A percentile compares a stretch with the other conserved stretches of the same genome.
These are phyloP conservation scores for Drosophila affinis DNA, from an alignment of 2,888 invertebrate species.

Conservation along the genomic window DNA sequence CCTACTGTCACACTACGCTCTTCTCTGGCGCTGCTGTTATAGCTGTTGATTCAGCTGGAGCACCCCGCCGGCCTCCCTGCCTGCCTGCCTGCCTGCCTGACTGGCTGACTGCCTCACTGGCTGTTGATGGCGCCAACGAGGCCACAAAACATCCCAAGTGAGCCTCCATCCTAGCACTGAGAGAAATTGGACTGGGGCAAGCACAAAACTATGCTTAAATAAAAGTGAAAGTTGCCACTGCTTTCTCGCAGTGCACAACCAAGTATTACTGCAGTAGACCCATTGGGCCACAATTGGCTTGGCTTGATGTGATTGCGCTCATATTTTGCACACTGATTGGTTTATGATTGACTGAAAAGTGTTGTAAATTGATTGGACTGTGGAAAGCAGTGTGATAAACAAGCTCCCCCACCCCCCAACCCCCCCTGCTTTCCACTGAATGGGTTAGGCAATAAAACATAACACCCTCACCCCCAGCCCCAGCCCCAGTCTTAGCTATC, in stretches of 20 bases:
- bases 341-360: slow-evolving; percentile 68
- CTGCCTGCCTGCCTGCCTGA: slow-evolving; percentile 36
- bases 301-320: slow-evolving; percentile 67
- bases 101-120: slow-evolving; percentile 33
- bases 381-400: slow-evolving; percentile 54
- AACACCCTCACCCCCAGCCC: not conserved
- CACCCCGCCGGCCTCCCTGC: slow-evolving; percentile 50
- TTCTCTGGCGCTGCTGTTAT: slow-evolving; percentile 27
- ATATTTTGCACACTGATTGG: slow-evolving; percentile 56
- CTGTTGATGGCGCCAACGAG: slow-evolving; percentile 55
- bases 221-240: not conserved
- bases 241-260: slow-evolving; percentile 13
- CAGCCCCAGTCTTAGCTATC: not conserved
- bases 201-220: not conserved
- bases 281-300: slow-evolving; percentile 63
- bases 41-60: slow-evolving; percentile 66
- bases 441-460: slow-evolving; percentile 21
- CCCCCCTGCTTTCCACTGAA: not conserved
- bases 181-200: not conserved
- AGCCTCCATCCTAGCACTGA: slow-evolving; percentile 7
- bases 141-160: slow-evolving; percentile 46
- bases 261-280: slow-evolving; percentile 19
- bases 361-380: slow-evolving; percentile 64
- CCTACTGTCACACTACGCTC: not conserved
- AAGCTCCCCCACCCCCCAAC: slow-evolving; percentile 6